A percentile compares a stretch with the other conserved stretches of the same genome.
Evolutionary conservation across 2,888 invertebrate species (phyloP).

Genomic region (Prenolepis imparis): DNA sequence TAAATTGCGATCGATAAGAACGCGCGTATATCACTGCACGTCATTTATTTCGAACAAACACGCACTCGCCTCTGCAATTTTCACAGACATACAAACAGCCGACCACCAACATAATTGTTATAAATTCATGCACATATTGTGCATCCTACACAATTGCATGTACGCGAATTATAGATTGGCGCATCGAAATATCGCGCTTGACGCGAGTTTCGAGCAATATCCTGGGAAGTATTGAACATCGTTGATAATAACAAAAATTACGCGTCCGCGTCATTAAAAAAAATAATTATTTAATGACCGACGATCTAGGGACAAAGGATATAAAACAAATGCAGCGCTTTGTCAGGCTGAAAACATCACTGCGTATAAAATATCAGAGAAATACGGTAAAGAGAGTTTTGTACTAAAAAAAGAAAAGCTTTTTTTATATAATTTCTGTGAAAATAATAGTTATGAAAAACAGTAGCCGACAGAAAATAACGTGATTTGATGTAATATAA

Average conservation of each 20-base stretch:
- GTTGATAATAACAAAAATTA: neutral
- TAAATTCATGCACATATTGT: slow-evolving; percentile 3
- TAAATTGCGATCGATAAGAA: slow-evolving; percentile 48
- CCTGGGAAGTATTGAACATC: neutral
- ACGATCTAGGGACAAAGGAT: neutral
- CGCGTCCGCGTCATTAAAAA: neutral
- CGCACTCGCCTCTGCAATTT: neutral
- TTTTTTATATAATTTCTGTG: slow-evolving; percentile 4
- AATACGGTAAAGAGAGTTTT: neutral
- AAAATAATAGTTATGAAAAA: neutral
- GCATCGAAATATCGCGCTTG: neutral
- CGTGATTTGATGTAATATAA: neutral
- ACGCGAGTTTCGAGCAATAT: neutral
- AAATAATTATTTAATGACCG: slow-evolving; percentile 9
- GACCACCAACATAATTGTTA: neutral
- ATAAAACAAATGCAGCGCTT: neutral
- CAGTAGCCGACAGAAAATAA: neutral
- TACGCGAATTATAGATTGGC: neutral
- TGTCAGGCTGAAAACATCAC: slow-evolving; percentile 28
- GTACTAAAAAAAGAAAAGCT: neutral
- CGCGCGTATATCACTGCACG: slow-evolving; percentile 1
- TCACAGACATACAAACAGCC: slow-evolving; percentile 7
- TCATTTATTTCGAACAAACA: slow-evolving; percentile 10
- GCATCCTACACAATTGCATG: neutral
- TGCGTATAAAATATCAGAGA: neutral